phyloP scores from a whole-genome alignment of 2,888 invertebrate genomes.

The Lordiphosa fenestrarum region DNA sequence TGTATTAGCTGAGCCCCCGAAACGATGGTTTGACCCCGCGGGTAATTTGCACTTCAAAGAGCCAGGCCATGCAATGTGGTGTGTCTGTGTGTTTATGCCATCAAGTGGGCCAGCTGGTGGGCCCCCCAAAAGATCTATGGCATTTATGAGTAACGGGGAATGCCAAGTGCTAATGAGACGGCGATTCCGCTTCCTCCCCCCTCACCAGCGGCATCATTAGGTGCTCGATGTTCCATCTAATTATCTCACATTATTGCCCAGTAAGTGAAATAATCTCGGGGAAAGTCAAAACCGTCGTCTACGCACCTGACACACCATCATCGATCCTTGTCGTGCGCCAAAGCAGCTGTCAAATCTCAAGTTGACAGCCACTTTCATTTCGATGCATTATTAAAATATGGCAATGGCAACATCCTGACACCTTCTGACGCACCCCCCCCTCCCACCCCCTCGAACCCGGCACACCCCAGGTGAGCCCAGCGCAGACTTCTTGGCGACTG shows the following conservation, averaged over 20 bases:
- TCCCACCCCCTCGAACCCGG: constrained; percentile 2
- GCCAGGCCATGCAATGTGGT: constrained; percentile 42
- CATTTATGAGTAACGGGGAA: constrained; percentile 61
- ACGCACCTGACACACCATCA: constrained; percentile 52
- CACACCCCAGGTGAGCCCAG: constrained; percentile 50
- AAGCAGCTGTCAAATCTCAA: constrained; percentile 73
- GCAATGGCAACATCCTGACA: constrained; percentile 71
- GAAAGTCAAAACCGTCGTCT: constrained; percentile 31
- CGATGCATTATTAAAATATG: constrained; percentile 75
- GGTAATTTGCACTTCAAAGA: constrained; percentile 71
- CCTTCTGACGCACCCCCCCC: constrained; percentile 24
- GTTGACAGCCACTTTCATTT: constrained; percentile 74
- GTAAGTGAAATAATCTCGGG: constrained; percentile 42
- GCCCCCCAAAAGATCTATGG: constrained; percentile 58
- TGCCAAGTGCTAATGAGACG: constrained; percentile 61
- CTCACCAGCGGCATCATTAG: neutral
- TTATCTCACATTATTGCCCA: constrained; percentile 47
- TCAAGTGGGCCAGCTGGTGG: constrained; percentile 71
- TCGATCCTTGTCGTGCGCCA: constrained; percentile 69
- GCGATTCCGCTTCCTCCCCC: constrained; percentile 13
- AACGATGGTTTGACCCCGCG: constrained; percentile 60
- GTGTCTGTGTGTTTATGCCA: constrained; percentile 55
- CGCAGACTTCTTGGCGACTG: constrained; percentile 71
- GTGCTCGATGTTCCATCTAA: constrained; percentile 30
- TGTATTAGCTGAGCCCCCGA: constrained; percentile 46